Base-by-base conservation (phyloP, 2,888 invertebrate species). In the Marasmarcha lunaedactyla region DNA sequence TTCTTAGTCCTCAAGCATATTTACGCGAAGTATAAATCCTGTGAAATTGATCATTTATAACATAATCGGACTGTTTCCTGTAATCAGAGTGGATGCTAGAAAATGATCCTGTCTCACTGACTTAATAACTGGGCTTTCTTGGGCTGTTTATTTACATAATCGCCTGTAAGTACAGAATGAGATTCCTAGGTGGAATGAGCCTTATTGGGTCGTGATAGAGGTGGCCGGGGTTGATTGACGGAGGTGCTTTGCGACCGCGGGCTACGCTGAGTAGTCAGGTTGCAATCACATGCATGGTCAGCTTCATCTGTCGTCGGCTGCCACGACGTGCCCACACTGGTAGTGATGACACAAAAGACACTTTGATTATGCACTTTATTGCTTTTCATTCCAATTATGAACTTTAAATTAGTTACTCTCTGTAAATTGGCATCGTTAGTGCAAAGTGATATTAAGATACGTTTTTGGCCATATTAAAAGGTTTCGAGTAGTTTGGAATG, bases 81-180 rank as follows among this genome's bases (percentile, higher is more conserved):
- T 20, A 13, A 34, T 26, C 27, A 25, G 27, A 25, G 5, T 25
- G 2, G 36, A 36, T 10, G 14, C 10, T 35, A 35, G 35, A 35
- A 14, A 35, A 42, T 42, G 37, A 42, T 40, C 42, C 42, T 39
- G 35, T 42, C 42, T 37, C 14, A 10, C 33, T 26, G 25, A 30
- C 30, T 11, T 30, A 37, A 37, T 34, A n/a, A 37, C 38, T 20
- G 14, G 20, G 14, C 15, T 40, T 33, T 33, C 40, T 30, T 35
- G 36, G 30, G 35, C 40, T 44, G 39, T 46, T 47, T 44, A 47
- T 42, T 42, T 48, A 47, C 36, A 35, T 47, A 48, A 51, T 48
- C 44, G 44, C 41, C 48, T 26, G 25, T 25, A 25, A 25, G 25
- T 3, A 30, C 30, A 30, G 6, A 3, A 30, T 7, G 4, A 9